Percentiles rank a stretch among this genome's conserved stretches.
Conservation (phyloP, 2,113 vertebrate species). For the Cervus canadensis region DNA sequence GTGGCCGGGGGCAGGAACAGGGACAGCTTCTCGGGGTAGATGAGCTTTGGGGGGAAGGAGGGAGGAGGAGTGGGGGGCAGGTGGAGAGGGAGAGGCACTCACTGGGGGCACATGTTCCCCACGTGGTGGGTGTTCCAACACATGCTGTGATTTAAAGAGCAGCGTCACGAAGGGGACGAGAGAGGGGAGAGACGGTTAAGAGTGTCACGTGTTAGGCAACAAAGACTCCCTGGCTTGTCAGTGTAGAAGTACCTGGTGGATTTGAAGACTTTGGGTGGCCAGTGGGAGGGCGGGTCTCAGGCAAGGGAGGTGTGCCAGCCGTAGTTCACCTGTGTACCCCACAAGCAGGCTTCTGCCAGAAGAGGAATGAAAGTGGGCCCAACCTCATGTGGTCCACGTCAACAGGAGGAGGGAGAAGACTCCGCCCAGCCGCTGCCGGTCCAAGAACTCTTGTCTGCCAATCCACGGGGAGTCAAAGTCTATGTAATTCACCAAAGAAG, state of each 20-base stretch:
- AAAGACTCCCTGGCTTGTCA: fast-evolving
- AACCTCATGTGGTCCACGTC: background rate
- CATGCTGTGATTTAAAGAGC: background rate
- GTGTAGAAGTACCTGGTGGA: fast-evolving
- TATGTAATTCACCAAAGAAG: background rate
- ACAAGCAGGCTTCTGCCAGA: background rate
- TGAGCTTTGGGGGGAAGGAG: background rate
- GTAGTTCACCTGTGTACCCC: background rate
- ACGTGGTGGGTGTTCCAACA: fast-evolving
- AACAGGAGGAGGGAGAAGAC: background rate
- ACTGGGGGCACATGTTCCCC: background rate
- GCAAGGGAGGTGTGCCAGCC: background rate
- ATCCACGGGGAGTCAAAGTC: background rate
- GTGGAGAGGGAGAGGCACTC: too few species aligned
- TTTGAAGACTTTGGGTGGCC: background rate
- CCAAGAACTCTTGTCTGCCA: background rate
- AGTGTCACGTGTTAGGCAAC: fast-evolving
- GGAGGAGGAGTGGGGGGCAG: too few species aligned
- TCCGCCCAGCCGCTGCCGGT: fast-evolving
- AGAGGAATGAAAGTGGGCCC: too few species aligned
- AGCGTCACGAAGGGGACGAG: fast-evolving
- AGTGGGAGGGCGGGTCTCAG: background rate
- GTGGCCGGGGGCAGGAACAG: background rate
- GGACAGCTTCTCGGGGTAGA: background rate
- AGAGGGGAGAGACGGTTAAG: too few species aligned